Base-by-base conservation (phyloP, 2,888 invertebrate species). In the Drosophila multiciliata region DNA sequence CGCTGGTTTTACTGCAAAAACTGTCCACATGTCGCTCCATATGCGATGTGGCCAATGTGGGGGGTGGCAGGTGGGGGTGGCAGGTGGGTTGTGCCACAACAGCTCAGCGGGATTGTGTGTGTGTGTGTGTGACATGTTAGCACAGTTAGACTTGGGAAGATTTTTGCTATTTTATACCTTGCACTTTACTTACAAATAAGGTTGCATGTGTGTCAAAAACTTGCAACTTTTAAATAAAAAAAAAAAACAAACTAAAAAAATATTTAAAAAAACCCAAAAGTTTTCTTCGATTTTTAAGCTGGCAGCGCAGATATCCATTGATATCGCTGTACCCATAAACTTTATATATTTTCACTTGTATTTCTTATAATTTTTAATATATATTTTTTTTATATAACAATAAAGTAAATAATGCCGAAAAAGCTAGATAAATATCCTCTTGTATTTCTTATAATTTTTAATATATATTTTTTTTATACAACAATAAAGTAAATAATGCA, bases 41-140 rank as follows among this genome's bases (percentile, higher is more conserved):
- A 62, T 68, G 82, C 62, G 45, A 53, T 52, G 53, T 60, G 49
- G 71, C 59, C 58, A 20, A 15, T 15, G 45, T 20, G 15, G 1
- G 17, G 8, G 38, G 8, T 0, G 15, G 45, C 45, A 20, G 12
- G 45, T 26, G 12, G 45, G 23, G 23, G 23, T 23, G 23, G 20
- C 12, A 20, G 20, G 45, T 45, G 45, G 20, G 8, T 8, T 45
- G 20, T 15, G 3, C 45, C 45, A 20, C 12, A 45, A 15, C 8
- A 4, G 15, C 45, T 45, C 45, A 45, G 45, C 45, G 45, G 45
- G 45, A 4, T 35, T 64, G 40, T 32, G 49, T 62, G 54, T 63
- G 48, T 50, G 53, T 66, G 75, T 65, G 69, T 66, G 84, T 75
- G 80, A 78, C 85, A 84, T 89, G 84, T 87, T 45, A 23, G 72